Base-by-base conservation (phyloP, 2,888 invertebrate species). In the Leptarthrus brevirostris region DNA sequence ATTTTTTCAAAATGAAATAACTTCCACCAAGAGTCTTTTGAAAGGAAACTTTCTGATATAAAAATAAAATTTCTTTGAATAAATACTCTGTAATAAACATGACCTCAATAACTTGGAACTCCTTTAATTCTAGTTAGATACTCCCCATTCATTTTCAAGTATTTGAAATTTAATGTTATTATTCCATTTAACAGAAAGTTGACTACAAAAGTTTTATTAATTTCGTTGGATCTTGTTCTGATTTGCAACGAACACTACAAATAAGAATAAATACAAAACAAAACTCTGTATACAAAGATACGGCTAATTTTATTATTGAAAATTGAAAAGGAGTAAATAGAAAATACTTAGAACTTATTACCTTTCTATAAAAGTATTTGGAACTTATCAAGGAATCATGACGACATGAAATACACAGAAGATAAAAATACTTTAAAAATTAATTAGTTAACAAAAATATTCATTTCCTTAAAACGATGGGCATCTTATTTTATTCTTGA, bases 361-460 rank as follows among this genome's bases (percentile, higher is more conserved):
- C 56, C 26, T 56, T 16, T 36, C 36, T 36, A n/a, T n/a, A n/a
- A n/a, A n/a, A n/a, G n/a, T n/a, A 58, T 58, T 34, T 58, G 58
- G 34, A 58, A 58, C 58, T 58, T 16, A 58, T 58, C 10, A 58
- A 58, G 58, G 58, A 58, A 58, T 58, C 58, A 34, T 34, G 34
- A 58, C 16, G 18, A 58, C 58, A 36, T 20, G 36, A 58, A n/a
- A 58, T 18, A 40, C 18, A 58, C 12, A 58, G 36, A n/a, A 14
- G 18, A 2, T 58, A 36, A 58, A 30, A 30, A 30, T 34, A 34
- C 30, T n/a, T 26, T 26, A 30, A 56, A 40, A 58, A 58, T 16
- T 30, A 58, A 20, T 36, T 40, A 58, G 30, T 56, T 56, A 56
- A 30, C 56, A 56, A 56, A 30, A 40, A 12, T 40, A 40, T 12